Percentiles rank a stretch among this genome's conserved stretches.
These are phyloP conservation scores for Amyelois transitella DNA, from an alignment of 1,140 invertebrate species.

Conservation along the genomic window DNA sequence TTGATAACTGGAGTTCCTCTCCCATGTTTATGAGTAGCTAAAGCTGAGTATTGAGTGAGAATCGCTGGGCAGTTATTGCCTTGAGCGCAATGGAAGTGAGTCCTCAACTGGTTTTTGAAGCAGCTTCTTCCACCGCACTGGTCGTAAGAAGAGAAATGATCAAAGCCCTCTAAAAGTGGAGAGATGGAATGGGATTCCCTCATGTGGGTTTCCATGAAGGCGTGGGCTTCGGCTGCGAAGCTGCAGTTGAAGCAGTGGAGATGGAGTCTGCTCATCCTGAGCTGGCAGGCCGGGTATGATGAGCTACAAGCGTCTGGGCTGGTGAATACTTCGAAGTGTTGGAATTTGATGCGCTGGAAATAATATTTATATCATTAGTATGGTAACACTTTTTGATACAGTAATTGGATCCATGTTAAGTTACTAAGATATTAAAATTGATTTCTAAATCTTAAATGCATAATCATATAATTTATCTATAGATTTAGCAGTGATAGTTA, in stretches of 20 bases:
- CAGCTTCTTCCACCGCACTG: constrained; percentile 69
- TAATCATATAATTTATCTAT: background rate
- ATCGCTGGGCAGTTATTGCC: constrained; percentile 66
- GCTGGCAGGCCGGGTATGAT: constrained; percentile 56
- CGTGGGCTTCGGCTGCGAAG: constrained; percentile 56
- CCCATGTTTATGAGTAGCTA: constrained; percentile 68
- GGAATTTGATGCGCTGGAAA: constrained; percentile 70
- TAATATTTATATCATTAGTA: constrained; percentile 13
- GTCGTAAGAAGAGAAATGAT: constrained; percentile 60
- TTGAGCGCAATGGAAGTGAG: constrained; percentile 70
- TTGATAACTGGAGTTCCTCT: constrained; percentile 61
- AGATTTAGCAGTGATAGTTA: background rate
- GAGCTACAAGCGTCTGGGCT: constrained; percentile 51
- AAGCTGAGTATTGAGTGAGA: constrained; percentile 65
- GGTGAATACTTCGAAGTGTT: constrained; percentile 69
- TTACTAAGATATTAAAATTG: too few species aligned
- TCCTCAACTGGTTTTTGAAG: constrained; percentile 60
- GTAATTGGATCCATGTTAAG: too few species aligned
- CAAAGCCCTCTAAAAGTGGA: constrained; percentile 66
- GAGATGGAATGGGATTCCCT: constrained; percentile 58
- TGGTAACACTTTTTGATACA: too few species aligned
- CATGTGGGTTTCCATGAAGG: constrained; percentile 65
- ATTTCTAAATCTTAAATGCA: too few species aligned
- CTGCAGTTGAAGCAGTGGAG: constrained; percentile 66
- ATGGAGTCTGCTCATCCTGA: constrained; percentile 53